Evolutionary conservation across 2,113 vertebrate genomes (phyloP).

Genomic region (Chaetodon trifascialis): DNA sequence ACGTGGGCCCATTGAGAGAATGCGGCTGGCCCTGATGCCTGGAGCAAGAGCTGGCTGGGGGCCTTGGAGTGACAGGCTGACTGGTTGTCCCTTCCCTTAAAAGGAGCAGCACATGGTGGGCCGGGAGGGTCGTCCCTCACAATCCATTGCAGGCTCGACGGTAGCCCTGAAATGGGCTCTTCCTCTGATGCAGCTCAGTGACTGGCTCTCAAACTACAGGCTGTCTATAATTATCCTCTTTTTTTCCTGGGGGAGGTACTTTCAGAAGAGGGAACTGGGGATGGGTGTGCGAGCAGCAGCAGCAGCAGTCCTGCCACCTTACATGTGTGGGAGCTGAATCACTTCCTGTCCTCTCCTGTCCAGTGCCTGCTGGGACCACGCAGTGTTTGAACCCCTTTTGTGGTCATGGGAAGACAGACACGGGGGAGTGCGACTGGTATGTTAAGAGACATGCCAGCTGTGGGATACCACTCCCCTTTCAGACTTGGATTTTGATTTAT

Average conservation of each 20-base stretch:
- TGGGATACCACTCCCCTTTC: constrained; percentile 39
- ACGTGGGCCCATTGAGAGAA: background rate
- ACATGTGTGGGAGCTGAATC: constrained; percentile 52
- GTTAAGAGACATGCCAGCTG: constrained; percentile 31
- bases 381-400: constrained; percentile 74
- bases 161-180: constrained; percentile 75
- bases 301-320: constrained; percentile 52
- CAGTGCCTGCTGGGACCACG: constrained; percentile 15
- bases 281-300: constrained; percentile 8
- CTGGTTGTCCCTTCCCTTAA: constrained; percentile 76
- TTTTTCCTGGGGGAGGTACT: constrained; percentile 21
- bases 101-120: constrained; percentile 79
- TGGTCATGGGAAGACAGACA: constrained; percentile 66
- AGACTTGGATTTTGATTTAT: constrained; percentile 33
- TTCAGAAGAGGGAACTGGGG: constrained; percentile 11
- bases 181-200: constrained; percentile 56
- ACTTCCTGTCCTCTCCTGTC: constrained; percentile 44
- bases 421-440: constrained; percentile 14
- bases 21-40: constrained; percentile 14
- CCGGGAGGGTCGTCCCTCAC: constrained; percentile 54
- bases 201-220: constrained; percentile 38
- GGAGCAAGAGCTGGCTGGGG: constrained; percentile 20
- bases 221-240: constrained; percentile 80
- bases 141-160: constrained; percentile 62
- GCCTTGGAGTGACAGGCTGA: constrained; percentile 28